Evolutionary conservation across 30 jellyfish, hydroid and myxozoan genomes (phyloP).

Genomic region (Turritopsis rubra): DNA sequence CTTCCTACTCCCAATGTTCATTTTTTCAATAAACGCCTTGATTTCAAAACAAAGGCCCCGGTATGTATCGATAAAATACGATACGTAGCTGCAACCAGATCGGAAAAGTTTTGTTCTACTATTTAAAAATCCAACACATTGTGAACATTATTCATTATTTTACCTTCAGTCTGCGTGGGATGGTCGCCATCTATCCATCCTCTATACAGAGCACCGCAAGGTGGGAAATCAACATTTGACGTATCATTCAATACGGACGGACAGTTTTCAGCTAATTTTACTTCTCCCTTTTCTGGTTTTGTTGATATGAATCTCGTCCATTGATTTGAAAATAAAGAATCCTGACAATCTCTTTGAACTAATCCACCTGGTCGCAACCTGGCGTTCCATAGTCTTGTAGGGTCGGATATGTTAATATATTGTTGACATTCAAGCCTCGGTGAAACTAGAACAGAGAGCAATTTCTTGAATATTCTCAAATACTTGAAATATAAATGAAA

Average conservation of each 20-base stretch:
- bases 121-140: too few species aligned
- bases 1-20: too few species aligned
- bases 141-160: too few species aligned
- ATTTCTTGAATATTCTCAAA: too few species aligned
- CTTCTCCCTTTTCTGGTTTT: background rate
- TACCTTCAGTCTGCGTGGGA: conserved; percentile 12
- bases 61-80: too few species aligned
- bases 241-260: background rate
- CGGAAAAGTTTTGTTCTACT: too few species aligned
- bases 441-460: background rate
- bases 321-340: background rate
- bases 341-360: background rate
- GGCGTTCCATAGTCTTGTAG: conserved; percentile 1
- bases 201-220: conserved; percentile 22
- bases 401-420: background rate
- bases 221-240: background rate
- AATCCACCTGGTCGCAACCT: background rate
- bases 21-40: too few species aligned
- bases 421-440: conserved; percentile 9
- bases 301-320: conserved; percentile 12
- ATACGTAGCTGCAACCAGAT: too few species aligned
- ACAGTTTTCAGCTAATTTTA: background rate
- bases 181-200: conserved; percentile 9
- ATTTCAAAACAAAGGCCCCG: too few species aligned
- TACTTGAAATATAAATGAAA: too few species aligned